Conservation (phyloP, 2,113 vertebrate species). For the Struthidea cinerea region DNA sequence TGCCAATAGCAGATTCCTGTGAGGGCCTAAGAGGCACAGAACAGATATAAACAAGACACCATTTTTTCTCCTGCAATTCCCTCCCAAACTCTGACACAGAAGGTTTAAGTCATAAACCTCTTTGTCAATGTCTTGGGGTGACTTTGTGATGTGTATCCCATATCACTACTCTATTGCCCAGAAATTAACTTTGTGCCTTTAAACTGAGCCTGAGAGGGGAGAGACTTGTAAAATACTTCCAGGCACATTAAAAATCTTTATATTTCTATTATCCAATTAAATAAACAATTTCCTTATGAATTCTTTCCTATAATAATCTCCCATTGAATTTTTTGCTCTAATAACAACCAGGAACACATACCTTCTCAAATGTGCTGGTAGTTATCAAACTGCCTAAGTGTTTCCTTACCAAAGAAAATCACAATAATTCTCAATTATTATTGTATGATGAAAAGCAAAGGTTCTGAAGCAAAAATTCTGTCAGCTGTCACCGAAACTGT, state of each 20-base stretch:
- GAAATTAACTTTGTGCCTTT: too few relatives aligned
- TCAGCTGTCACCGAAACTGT: neutral
- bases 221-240: neutral
- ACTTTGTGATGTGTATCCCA: too few relatives aligned
- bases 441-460: neutral
- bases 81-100: neutral
- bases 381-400: neutral
- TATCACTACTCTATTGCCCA: too few relatives aligned
- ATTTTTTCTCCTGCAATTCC: neutral
- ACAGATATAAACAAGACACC: neutral
- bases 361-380: neutral
- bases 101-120: neutral
- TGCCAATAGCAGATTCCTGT: neutral
- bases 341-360: neutral
- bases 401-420: neutral
- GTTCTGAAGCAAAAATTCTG: neutral
- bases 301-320: neutral
- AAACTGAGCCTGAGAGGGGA: too few relatives aligned
- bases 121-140: too few relatives aligned
- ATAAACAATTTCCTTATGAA: neutral
- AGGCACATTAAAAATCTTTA: neutral
- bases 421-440: neutral
- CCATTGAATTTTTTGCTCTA: neutral
- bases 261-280: neutral
- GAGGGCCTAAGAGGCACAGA: neutral